A percentile compares a stretch with the other conserved stretches of the same genome.
These are phyloP conservation scores for Andrena camellia DNA, from an alignment of 2,888 invertebrate species.

Conservation along the genomic window DNA sequence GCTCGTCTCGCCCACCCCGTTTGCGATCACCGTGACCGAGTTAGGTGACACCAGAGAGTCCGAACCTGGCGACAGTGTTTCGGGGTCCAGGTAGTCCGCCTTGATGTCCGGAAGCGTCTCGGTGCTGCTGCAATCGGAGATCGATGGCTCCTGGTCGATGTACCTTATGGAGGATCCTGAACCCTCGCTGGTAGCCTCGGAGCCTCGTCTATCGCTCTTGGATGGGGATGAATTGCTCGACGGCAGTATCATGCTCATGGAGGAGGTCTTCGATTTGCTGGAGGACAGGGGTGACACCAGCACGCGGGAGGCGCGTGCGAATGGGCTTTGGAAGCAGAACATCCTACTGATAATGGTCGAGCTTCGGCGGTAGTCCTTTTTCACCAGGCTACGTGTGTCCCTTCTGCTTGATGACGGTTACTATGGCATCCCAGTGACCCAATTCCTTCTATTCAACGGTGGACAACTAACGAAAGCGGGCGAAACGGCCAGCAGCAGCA, in stretches of 20 bases:
- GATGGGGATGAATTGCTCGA: slow-evolving; percentile 38
- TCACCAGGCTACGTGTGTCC: slow-evolving; percentile 42
- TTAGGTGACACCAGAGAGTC: slow-evolving; percentile 69
- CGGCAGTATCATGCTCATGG: slow-evolving; percentile 55
- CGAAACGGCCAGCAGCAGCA: not conserved
- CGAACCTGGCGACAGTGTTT: slow-evolving; percentile 79
- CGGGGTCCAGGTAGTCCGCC: slow-evolving; percentile 80
- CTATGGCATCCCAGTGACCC: slow-evolving; percentile 22
- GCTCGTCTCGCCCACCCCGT: slow-evolving; percentile 41
- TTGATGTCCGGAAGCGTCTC: slow-evolving; percentile 82
- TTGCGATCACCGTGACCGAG: slow-evolving; percentile 45
- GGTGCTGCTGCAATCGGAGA: slow-evolving; percentile 82
- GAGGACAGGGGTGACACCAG: slow-evolving; percentile 63
- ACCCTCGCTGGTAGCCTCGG: slow-evolving; percentile 81
- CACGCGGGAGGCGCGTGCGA: slow-evolving; percentile 80
- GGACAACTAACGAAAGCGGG: not conserved
- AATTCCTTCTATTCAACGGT: slow-evolving; percentile 16
- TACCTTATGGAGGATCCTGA: slow-evolving; percentile 82
- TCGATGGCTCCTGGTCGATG: slow-evolving; percentile 81
- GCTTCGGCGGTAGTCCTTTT: slow-evolving; percentile 29
- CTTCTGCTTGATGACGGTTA: not conserved
- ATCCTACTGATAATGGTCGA: slow-evolving; percentile 46
- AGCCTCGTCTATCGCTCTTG: slow-evolving; percentile 74
- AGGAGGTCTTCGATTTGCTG: slow-evolving; percentile 59
- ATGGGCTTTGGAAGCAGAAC: slow-evolving; percentile 85